Conservation (phyloP, 2,888 invertebrate species). For the Marasmarcha lunaedactyla region DNA sequence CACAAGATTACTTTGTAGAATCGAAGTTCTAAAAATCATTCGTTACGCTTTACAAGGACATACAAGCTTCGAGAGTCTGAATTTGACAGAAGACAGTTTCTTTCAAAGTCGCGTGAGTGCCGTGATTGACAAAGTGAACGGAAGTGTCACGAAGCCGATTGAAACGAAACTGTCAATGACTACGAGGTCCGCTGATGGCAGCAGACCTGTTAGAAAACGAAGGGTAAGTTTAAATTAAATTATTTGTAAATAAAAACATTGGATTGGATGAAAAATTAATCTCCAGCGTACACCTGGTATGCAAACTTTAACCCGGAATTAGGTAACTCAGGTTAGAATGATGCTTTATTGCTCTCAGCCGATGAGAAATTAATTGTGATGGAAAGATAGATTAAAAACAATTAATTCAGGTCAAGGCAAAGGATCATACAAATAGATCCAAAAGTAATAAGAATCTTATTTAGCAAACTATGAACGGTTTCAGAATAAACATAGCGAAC, state of each 20-base stretch:
- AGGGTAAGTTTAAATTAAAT: constrained; percentile 28
- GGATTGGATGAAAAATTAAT: too few relatives aligned
- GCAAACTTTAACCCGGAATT: too few relatives aligned
- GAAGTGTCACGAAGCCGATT: constrained; percentile 14
- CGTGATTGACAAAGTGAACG: constrained; percentile 25
- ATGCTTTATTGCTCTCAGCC: too few relatives aligned
- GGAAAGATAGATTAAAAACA: too few relatives aligned
- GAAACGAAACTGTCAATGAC: constrained; percentile 50
- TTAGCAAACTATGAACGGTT: too few relatives aligned
- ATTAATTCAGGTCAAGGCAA: too few relatives aligned
- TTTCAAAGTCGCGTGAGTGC: constrained; percentile 35
- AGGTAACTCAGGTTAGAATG: too few relatives aligned
- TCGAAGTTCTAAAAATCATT: constrained; percentile 54
- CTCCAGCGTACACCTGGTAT: too few relatives aligned
- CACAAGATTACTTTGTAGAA: constrained; percentile 46
- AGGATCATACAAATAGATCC: too few relatives aligned
- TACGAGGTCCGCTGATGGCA: constrained; percentile 53
- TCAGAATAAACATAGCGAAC: too few relatives aligned
- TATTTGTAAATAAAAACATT: constrained; percentile 2
- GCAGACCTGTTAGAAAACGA: constrained; percentile 47
- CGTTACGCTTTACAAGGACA: constrained; percentile 49
- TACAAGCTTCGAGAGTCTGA: constrained; percentile 43
- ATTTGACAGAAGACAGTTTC: constrained; percentile 38
- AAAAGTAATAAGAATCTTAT: too few relatives aligned
- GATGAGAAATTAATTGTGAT: too few relatives aligned